A percentile compares a stretch with the other conserved stretches of the same genome.
phyloP scores from a whole-genome alignment of 2,888 invertebrate species.

The Parnassius mnemosyne region DNA sequence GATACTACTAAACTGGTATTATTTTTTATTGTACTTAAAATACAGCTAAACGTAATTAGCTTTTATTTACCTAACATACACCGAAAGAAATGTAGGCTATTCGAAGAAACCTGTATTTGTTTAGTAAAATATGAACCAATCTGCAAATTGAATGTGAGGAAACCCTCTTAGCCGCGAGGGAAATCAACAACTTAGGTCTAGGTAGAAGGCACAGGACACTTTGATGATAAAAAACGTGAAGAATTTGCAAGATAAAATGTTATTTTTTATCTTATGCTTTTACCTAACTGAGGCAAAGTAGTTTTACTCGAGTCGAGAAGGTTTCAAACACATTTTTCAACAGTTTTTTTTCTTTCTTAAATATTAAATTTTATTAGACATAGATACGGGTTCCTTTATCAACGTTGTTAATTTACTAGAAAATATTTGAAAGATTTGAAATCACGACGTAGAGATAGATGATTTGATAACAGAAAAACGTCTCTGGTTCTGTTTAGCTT shows the following conservation, averaged over 20 bases:
- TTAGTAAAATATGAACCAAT: constrained; percentile 9
- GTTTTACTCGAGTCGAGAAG: background rate
- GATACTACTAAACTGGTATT: no score
- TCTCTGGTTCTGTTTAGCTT: no score
- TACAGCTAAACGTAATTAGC: no score
- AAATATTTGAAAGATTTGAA: no score
- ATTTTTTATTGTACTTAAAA: no score
- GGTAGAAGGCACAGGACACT: background rate
- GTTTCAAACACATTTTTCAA: background rate
- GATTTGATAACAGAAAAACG: no score
- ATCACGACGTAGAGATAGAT: no score
- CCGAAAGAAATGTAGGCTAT: background rate
- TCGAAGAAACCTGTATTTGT: background rate
- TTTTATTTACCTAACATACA: background rate
- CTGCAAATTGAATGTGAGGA: constrained; percentile 4
- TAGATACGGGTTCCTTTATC: no score
- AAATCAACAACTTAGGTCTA: constrained; percentile 12
- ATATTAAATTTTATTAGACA: no score
- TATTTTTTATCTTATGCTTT: background rate
- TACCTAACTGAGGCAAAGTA: background rate
- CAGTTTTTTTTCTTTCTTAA: no score
- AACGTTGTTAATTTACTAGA: no score
- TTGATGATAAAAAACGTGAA: background rate
- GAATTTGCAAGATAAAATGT: background rate
- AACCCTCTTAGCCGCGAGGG: constrained; percentile 3